phyloP scores from a whole-genome alignment of 2,113 vertebrate species.

The Lampris megalopsis region DNA sequence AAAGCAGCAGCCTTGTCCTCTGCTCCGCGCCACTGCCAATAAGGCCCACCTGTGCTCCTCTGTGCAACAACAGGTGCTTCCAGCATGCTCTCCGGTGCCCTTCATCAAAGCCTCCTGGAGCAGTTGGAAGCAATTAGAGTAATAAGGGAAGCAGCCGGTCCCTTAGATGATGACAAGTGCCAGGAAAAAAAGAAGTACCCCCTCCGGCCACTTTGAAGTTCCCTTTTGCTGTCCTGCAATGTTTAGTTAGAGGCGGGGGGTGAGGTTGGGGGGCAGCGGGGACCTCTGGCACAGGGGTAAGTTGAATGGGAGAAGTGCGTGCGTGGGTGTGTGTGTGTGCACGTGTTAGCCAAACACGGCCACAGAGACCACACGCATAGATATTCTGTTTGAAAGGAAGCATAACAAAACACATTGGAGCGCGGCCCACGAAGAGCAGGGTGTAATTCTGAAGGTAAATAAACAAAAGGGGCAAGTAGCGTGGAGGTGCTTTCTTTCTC shows the following conservation, averaged over 20 bases:
- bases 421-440: constrained; percentile 77
- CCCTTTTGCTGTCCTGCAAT: constrained; percentile 80
- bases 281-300: constrained; percentile 76
- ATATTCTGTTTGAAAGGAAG: constrained; percentile 78
- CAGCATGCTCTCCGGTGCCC: constrained; percentile 74
- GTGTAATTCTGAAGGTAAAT: constrained; percentile 81
- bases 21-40: constrained; percentile 40
- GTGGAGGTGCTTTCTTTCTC: constrained; percentile 58
- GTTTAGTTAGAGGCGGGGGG: constrained; percentile 80
- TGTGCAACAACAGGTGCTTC: constrained; percentile 82
- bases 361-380: constrained; percentile 80
- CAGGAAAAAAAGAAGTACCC: constrained; percentile 80
- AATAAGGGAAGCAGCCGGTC: constrained; percentile 82
- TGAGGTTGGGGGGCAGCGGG: constrained; percentile 67
- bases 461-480: constrained; percentile 73
- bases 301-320: constrained; percentile 71
- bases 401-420: constrained; percentile 81
- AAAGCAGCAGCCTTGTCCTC: constrained; percentile 16
- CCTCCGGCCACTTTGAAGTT: constrained; percentile 84
- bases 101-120: constrained; percentile 83
- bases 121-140: constrained; percentile 87
- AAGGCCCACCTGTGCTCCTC: constrained; percentile 76
- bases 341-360: constrained; percentile 72
- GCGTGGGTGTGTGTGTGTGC: constrained; percentile 61
- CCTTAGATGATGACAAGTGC: constrained; percentile 84